Conservation (phyloP, 1,140 invertebrate genomes). For the Pseudomyrmex dendroicus region DNA sequence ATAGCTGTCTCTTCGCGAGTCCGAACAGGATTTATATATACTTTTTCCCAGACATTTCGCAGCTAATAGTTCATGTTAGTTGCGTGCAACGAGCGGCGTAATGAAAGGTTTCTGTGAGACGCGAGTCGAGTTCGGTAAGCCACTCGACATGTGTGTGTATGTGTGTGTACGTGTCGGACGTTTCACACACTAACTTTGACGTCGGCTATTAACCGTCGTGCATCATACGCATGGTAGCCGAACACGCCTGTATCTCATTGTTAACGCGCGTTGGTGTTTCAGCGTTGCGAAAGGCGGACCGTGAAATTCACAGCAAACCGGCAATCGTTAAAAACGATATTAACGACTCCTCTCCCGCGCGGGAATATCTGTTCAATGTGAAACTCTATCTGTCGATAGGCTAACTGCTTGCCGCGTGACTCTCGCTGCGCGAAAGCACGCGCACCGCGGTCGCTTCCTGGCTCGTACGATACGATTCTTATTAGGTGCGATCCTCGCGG, state of each 20-base stretch:
- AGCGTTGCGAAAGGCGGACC: constrained; percentile 24
- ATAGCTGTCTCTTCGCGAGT: constrained; percentile 13
- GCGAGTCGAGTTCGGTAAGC: not conserved
- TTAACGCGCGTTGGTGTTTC: not conserved
- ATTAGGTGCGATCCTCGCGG: constrained; percentile 69
- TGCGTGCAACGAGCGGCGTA: not conserved
- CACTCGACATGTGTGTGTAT: not conserved
- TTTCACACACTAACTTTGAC: too few species aligned
- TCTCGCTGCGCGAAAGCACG: constrained; percentile 22
- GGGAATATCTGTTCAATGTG: constrained; percentile 51
- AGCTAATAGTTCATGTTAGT: constrained; percentile 6
- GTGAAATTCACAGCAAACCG: constrained; percentile 24
- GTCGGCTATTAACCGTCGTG: not conserved
- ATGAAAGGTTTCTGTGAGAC: not conserved
- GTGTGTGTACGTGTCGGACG: not conserved
- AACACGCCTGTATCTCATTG: constrained; percentile 9
- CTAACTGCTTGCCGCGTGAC: constrained; percentile 62
- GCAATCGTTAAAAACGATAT: constrained; percentile 59
- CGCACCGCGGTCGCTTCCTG: constrained; percentile 61
- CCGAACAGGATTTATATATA: not conserved
- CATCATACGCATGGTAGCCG: constrained; percentile 3
- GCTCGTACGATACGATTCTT: constrained; percentile 71
- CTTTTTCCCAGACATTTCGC: not conserved
- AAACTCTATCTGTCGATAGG: constrained; percentile 75
- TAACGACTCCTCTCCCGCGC: constrained; percentile 23